phyloP scores from a whole-genome alignment of 1,140 invertebrate genomes.

The Nomia melanderi region DNA sequence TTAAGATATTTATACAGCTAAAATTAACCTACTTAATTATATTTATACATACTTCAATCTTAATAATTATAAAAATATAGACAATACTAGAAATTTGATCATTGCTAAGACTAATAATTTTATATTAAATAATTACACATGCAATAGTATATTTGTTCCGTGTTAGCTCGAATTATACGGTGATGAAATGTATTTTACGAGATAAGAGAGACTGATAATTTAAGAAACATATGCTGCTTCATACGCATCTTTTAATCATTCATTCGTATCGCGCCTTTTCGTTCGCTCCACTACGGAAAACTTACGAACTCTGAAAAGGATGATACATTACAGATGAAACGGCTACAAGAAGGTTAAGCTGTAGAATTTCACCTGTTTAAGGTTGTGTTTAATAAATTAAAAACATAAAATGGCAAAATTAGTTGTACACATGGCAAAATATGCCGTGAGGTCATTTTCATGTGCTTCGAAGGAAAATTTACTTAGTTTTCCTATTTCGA shows the following conservation, averaged over 20 bases:
- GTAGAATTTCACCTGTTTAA: background rate
- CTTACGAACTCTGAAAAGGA: background rate
- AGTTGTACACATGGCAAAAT: constrained; percentile 54
- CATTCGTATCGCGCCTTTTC: constrained; percentile 46
- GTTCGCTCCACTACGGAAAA: constrained; percentile 36
- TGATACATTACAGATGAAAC: constrained; percentile 1
- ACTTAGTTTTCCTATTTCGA: constrained; percentile 4
- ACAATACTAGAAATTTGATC: background rate
- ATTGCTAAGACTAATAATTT: background rate
- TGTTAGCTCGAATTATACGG: constrained; percentile 2
- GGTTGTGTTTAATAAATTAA: background rate
- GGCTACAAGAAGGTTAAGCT: constrained; percentile 27
- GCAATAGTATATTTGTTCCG: background rate
- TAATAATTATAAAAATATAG: background rate
- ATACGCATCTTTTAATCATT: constrained; percentile 48
- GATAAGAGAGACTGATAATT: constrained; percentile 61
- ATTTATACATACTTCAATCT: background rate
- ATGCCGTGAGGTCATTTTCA: constrained; percentile 38
- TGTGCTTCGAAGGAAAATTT: constrained; percentile 2
- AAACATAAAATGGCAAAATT: constrained; percentile 69
- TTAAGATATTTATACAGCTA: too few species aligned
- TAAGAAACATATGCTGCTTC: constrained; percentile 12
- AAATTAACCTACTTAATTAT: background rate
- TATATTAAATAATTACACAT: background rate
- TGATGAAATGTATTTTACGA: constrained; percentile 27